These are phyloP conservation scores for Harpalus rufipes DNA, from an alignment of 2,888 invertebrate species.

Conservation along the genomic window DNA sequence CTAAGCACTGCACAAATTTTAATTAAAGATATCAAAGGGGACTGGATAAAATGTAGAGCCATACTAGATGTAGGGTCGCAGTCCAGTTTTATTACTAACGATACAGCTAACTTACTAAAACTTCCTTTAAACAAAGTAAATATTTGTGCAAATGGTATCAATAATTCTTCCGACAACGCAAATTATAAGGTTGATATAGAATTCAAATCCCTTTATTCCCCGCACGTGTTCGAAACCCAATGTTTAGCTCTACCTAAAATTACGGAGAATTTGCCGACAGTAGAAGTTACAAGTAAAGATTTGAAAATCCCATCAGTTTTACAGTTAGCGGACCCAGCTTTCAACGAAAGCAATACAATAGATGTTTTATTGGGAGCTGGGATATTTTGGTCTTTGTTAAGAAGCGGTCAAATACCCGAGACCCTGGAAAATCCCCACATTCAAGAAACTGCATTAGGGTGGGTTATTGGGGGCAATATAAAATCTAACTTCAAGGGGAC, in stretches of 20 bases:
- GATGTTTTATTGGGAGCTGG: constrained; percentile 22
- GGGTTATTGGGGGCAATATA: constrained; percentile 38
- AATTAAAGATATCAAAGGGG: constrained; percentile 22
- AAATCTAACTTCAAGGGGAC: not conserved
- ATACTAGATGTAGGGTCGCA: constrained; percentile 52
- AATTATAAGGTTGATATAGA: not conserved
- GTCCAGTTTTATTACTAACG: constrained; percentile 47
- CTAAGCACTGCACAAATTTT: constrained; percentile 51
- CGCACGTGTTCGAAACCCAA: not conserved
- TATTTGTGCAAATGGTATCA: constrained; percentile 4
- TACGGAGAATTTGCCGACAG: constrained; percentile 19
- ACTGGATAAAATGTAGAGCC: constrained; percentile 35
- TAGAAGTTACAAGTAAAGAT: not conserved
- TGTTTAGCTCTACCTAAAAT: constrained; percentile 40
- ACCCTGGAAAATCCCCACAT: constrained; percentile 6
- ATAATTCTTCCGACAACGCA: constrained; percentile 5
- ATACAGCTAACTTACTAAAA: constrained; percentile 2
- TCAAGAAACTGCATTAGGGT: constrained; percentile 14
- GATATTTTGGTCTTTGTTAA: constrained; percentile 36
- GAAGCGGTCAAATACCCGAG: constrained; percentile 10
- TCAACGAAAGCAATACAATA: constrained; percentile 17
- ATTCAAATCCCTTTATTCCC: not conserved
- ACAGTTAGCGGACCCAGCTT: constrained; percentile 31
- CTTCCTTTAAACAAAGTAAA: constrained; percentile 30
- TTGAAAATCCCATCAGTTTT: not conserved